Conservation (phyloP, 2,113 vertebrate genomes). For the Ochotona curzoniae region DNA sequence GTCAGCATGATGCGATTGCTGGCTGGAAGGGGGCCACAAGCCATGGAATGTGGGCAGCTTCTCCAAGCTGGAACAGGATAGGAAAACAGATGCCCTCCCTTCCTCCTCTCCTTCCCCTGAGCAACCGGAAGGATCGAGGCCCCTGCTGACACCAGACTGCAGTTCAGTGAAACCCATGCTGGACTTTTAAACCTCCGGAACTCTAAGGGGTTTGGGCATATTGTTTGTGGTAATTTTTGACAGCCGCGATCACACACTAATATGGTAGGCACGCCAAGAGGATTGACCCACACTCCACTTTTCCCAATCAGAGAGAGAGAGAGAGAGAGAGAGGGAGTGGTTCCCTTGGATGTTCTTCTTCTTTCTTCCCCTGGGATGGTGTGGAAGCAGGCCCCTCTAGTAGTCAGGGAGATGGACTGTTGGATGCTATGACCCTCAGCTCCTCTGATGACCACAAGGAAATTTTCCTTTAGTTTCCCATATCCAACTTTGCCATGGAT, state of each 20-base stretch:
- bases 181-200: constrained; percentile 18
- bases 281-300: not conserved
- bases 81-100: not conserved
- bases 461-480: not conserved
- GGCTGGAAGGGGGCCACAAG: constrained; percentile 61
- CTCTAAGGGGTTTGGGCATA: constrained; percentile 24
- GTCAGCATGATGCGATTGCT: constrained; percentile 45
- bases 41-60: constrained; percentile 39
- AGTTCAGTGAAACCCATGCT: not conserved
- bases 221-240: not conserved
- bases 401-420: not conserved
- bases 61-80: constrained; percentile 38
- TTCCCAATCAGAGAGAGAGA: not conserved
- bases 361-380: not conserved
- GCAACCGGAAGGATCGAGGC: constrained; percentile 10
- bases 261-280: not conserved
- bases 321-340: not conserved
- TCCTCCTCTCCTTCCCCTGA: not conserved
- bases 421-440: not conserved
- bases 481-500: not conserved
- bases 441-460: not conserved
- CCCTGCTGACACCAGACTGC: constrained; percentile 11
- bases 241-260: not conserved
- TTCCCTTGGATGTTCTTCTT: not conserved
- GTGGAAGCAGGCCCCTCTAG: not conserved